These are phyloP conservation scores for Nysson spinosus DNA, from an alignment of 2,888 invertebrate genomes.

Conservation along the genomic window DNA sequence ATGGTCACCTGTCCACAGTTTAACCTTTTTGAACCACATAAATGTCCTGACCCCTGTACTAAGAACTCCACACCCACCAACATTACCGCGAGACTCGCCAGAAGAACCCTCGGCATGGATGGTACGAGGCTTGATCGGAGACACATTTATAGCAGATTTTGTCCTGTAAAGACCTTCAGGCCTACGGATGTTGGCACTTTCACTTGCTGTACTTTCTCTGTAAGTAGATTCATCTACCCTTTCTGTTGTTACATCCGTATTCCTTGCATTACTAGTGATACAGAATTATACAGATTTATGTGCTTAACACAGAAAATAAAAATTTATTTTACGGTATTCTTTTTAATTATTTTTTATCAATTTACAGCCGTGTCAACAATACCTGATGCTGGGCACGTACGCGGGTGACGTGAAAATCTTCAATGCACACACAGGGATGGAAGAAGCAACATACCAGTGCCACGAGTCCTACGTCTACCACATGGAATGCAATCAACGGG, in stretches of 20 bases:
- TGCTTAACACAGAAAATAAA: no score
- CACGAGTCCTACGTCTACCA: constrained; percentile 93
- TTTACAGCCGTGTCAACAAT: constrained; percentile 80
- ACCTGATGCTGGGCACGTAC: constrained; percentile 92
- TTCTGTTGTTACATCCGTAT: no score
- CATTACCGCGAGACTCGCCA: constrained; percentile 80
- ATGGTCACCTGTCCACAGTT: constrained; percentile 98
- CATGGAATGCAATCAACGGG: constrained; percentile 84
- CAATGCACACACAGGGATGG: constrained; percentile 89
- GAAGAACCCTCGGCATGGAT: constrained; percentile 78
- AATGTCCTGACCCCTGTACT: constrained; percentile 93
- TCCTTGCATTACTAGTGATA: no score
- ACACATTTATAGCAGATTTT: constrained; percentile 90
- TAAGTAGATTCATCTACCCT: constrained; percentile 52
- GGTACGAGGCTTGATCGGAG: constrained; percentile 86
- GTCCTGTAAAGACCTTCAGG: constrained; percentile 86
- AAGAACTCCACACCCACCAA: constrained; percentile 84
- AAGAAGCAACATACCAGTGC: constrained; percentile 88
- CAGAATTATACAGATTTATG: no score
- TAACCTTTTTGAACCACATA: constrained; percentile 95
- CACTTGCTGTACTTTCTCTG: constrained; percentile 85
- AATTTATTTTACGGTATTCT: no score
- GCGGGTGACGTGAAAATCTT: constrained; percentile 94
- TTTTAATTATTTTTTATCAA: constrained; percentile 16
- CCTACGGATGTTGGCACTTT: constrained; percentile 86